phyloP scores from a whole-genome alignment of 2,888 invertebrate species.

The Philopedon plagiatum region DNA sequence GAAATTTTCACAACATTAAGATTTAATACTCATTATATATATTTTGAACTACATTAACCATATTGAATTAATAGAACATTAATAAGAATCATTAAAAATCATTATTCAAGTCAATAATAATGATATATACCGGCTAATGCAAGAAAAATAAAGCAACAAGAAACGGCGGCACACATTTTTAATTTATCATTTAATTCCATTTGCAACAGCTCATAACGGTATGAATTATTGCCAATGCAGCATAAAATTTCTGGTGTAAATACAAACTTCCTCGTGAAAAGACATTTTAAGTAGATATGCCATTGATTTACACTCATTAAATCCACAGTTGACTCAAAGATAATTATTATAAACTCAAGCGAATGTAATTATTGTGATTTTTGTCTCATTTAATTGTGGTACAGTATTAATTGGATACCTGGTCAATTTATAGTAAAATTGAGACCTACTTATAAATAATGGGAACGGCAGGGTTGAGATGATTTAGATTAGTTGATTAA shows the following conservation, averaged over 20 bases:
- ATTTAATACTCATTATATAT: too few relatives aligned
- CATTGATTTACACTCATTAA: slow-evolving; percentile 1
- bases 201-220: not conserved
- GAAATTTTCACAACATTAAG: too few relatives aligned
- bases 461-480: too few relatives aligned
- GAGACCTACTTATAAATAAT: too few relatives aligned
- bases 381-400: too few relatives aligned
- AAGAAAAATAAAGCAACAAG: not conserved
- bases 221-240: not conserved
- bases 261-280: not conserved
- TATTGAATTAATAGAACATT: not conserved
- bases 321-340: not conserved
- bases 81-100: not conserved
- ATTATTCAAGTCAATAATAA: slow-evolving; percentile 2
- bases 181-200: slow-evolving; percentile 3
- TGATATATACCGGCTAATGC: not conserved
- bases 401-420: too few relatives aligned
- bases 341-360: not conserved
- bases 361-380: too few relatives aligned
- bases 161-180: not conserved
- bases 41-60: not conserved
- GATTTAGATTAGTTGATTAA: too few relatives aligned
- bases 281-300: slow-evolving; percentile 4
- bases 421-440: too few relatives aligned
- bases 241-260: not conserved